Evolutionary conservation across 2,888 invertebrate species (phyloP), one percentile per base, ranked within the genome.

Genomic region (Choristoneura rosaceana): DNA sequence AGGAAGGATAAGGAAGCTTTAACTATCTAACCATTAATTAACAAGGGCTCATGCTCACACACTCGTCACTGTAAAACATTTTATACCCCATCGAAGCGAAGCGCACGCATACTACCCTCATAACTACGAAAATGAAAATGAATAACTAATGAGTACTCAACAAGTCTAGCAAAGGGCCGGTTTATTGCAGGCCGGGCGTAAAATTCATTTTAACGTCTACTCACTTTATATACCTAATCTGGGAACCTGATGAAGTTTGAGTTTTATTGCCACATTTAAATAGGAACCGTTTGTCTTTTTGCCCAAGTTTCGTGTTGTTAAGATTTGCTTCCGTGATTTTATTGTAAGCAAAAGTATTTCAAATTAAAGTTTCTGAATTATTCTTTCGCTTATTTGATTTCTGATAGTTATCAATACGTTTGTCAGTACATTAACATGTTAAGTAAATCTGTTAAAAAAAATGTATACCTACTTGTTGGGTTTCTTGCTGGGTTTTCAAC

Each of bases 91-190:
- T 66, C 25, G 69, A 65, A 63, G 71, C 68, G 68, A 71, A 74
- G 69, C 62, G 69, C 52, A 60, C 74, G 68, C 61, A 33, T 66
- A 70, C 69, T 71, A 70, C 69, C 66, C 67, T 67, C 70, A 70
- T 74, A 74, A 74, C 75, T 74, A 73, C 66, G 73, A 73, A 75
- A 77, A 76, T 75, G 68, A 74, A 75, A 76, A 76, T 77, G 77
- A 77, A 77, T 77, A 75, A 76, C 74, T 77, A 77, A 77, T 77
- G 76, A 76, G 70, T 71, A 74, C 74, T 74, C 76, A 74, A 76
- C 76, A 76, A 76, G 77, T 75, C 76, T 75, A 70, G 70, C 74
- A 69, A 69, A 71, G 69, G 71, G 75, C 68, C 70, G 63, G 70
- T 74, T 77, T 75, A 77, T 76, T 74, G 50, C 67, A n/a, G 66